These are phyloP conservation scores for Castor canadensis DNA, from an alignment of 2,113 vertebrate genomes.

Conservation along the genomic window DNA sequence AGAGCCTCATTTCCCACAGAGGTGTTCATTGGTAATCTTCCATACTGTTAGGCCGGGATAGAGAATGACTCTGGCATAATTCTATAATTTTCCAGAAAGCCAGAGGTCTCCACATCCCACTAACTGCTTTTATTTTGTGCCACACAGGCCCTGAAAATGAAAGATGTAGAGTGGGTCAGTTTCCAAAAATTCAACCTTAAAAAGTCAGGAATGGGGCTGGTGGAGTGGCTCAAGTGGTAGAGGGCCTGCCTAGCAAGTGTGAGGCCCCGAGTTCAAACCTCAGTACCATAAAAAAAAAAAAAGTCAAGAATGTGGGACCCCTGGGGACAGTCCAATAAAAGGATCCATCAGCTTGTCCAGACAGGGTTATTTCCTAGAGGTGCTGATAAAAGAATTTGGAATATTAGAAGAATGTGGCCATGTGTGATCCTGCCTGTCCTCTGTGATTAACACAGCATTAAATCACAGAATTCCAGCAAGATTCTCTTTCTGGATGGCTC, in stretches of 20 bases:
- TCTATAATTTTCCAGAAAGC: slow-evolving; percentile 14
- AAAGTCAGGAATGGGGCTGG: slow-evolving; percentile 12
- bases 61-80: not conserved
- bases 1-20: not conserved
- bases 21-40: not conserved
- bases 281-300: not conserved
- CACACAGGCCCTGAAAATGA: not conserved
- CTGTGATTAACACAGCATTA: slow-evolving; percentile 33
- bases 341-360: slow-evolving; percentile 8
- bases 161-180: not conserved
- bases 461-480: slow-evolving; percentile 30
- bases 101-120: not conserved
- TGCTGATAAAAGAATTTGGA: slow-evolving; percentile 45
- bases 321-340: slow-evolving; percentile 11
- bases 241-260: too few relatives aligned
- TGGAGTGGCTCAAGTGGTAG: too few relatives aligned
- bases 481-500: not conserved
- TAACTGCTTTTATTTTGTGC: not conserved
- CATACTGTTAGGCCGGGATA: not conserved
- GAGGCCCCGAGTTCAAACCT: too few relatives aligned
- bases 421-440: slow-evolving; percentile 37
- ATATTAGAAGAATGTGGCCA: slow-evolving; percentile 59
- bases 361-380: slow-evolving; percentile 62
- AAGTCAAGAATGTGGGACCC: slow-evolving; percentile 18
- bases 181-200: slow-evolving; percentile 43